phyloP scores from a whole-genome alignment of 2,888 invertebrate genomes.

The Eupithecia exiguata region DNA sequence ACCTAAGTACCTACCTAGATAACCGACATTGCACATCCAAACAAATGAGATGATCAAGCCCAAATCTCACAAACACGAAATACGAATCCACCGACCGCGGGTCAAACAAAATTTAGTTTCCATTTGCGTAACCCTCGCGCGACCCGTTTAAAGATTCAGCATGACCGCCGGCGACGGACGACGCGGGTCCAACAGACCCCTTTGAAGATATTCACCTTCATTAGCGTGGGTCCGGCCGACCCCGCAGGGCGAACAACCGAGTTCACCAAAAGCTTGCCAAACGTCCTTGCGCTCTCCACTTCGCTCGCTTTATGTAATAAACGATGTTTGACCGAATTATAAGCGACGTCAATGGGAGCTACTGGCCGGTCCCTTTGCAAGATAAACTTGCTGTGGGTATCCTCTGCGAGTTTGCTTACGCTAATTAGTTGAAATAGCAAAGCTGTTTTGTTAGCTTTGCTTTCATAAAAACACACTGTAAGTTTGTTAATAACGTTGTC shows the following conservation, averaged over 20 bases:
- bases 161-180: conserved; percentile 68
- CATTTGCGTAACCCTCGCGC: conserved; percentile 61
- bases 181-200: conserved; percentile 67
- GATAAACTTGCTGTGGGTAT: conserved; percentile 29
- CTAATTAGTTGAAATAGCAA: conserved; percentile 26
- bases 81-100: conserved; percentile 33
- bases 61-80: conserved; percentile 38
- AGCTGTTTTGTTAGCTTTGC: conserved; percentile 6
- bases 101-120: conserved; percentile 60
- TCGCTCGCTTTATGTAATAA: conserved; percentile 40
- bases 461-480: not conserved
- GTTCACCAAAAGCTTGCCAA: conserved; percentile 23
- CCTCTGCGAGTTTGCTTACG: conserved; percentile 20
- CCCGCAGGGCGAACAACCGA: conserved; percentile 59
- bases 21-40: not conserved
- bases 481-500: not conserved
- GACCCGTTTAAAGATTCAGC: conserved; percentile 79
- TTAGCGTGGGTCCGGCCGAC: conserved; percentile 72
- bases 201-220: conserved; percentile 81
- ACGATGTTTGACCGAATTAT: conserved; percentile 39
- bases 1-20: not conserved
- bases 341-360: conserved; percentile 34
- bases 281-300: conserved; percentile 44
- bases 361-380: conserved; percentile 28
- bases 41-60: conserved; percentile 11